These are phyloP conservation scores for Lepidurus apus DNA, from an alignment of 1,140 invertebrate genomes.

Conservation along the genomic window DNA sequence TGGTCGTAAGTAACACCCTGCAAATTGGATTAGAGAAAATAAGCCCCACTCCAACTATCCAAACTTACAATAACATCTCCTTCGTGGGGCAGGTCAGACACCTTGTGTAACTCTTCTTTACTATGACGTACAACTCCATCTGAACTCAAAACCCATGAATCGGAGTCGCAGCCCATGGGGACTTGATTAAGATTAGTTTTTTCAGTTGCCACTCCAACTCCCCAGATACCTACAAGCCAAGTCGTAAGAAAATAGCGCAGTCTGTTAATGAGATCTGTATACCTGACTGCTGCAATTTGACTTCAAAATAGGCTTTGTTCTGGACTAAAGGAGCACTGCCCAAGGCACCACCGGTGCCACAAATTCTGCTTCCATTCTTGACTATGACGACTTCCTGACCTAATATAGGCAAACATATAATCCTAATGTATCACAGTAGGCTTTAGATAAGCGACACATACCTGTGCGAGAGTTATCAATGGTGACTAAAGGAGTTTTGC, in stretches of 20 bases:
- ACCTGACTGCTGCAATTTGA: slow-evolving; percentile 93
- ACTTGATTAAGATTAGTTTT: slow-evolving; percentile 78
- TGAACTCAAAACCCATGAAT: slow-evolving; percentile 89
- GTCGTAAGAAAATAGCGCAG: background rate
- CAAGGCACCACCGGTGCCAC: slow-evolving; percentile 88
- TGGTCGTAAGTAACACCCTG: slow-evolving; percentile 92
- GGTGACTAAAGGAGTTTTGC: slow-evolving; percentile 25
- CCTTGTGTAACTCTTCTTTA: slow-evolving; percentile 67
- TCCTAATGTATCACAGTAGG: background rate
- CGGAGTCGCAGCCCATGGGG: slow-evolving; percentile 74
- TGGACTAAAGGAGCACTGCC: slow-evolving; percentile 90
- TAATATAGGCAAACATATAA: slow-evolving; percentile 43
- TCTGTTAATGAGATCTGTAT: slow-evolving; percentile 37
- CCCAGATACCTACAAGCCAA: slow-evolving; percentile 66
- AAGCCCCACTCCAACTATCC: slow-evolving; percentile 35
- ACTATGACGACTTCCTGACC: slow-evolving; percentile 97
- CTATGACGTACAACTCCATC: slow-evolving; percentile 82
- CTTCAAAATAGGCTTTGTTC: slow-evolving; percentile 98
- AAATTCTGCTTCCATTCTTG: slow-evolving; percentile 90
- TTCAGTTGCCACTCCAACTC: slow-evolving; percentile 82
- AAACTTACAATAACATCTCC: slow-evolving; percentile 82
- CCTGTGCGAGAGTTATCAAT: slow-evolving; percentile 32
- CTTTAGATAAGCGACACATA: background rate
- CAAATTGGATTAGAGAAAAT: slow-evolving; percentile 42
- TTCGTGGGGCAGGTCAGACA: slow-evolving; percentile 67